phyloP scores from a whole-genome alignment of 2,888 invertebrate genomes.

The Heliconius erato region DNA sequence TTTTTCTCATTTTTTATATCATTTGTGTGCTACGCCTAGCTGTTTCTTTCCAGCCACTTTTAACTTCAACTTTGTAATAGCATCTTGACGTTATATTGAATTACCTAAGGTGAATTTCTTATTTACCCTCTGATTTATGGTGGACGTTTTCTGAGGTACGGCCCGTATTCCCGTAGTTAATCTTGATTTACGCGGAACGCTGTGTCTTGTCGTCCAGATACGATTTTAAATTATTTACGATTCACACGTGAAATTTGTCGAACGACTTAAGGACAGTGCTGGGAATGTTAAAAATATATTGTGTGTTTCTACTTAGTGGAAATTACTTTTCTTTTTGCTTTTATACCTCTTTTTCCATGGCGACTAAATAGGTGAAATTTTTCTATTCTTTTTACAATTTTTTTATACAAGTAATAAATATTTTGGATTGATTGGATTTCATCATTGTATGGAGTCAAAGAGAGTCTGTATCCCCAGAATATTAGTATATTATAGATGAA shows the following conservation, averaged over 20 bases:
- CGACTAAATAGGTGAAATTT: too few species aligned
- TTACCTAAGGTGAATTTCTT: slow-evolving; percentile 79
- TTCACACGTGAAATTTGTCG: slow-evolving; percentile 62
- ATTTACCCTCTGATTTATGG: slow-evolving; percentile 78
- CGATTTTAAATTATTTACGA: slow-evolving; percentile 75
- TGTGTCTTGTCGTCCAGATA: slow-evolving; percentile 70
- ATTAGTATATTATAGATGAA: too few species aligned
- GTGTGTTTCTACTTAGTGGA: neutral
- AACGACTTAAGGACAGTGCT: slow-evolving; percentile 36
- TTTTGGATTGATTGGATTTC: too few species aligned
- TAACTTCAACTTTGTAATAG: slow-evolving; percentile 44
- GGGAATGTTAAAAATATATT: slow-evolving; percentile 3
- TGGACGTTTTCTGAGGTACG: slow-evolving; percentile 77
- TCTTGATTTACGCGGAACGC: slow-evolving; percentile 80
- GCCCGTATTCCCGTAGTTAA: slow-evolving; percentile 75
- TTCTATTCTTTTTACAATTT: too few species aligned
- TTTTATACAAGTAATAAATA: too few species aligned
- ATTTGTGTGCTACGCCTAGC: neutral
- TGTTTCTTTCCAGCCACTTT: neutral
- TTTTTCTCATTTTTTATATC: neutral
- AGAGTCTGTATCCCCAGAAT: too few species aligned
- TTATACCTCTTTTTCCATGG: neutral
- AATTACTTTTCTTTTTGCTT: neutral
- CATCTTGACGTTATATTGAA: slow-evolving; percentile 77
- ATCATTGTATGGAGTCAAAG: too few species aligned